Evolutionary conservation across 2,113 vertebrate genomes (phyloP), one percentile per base, ranked within the genome.

Genomic region (Rhinoptilus africanus): DNA sequence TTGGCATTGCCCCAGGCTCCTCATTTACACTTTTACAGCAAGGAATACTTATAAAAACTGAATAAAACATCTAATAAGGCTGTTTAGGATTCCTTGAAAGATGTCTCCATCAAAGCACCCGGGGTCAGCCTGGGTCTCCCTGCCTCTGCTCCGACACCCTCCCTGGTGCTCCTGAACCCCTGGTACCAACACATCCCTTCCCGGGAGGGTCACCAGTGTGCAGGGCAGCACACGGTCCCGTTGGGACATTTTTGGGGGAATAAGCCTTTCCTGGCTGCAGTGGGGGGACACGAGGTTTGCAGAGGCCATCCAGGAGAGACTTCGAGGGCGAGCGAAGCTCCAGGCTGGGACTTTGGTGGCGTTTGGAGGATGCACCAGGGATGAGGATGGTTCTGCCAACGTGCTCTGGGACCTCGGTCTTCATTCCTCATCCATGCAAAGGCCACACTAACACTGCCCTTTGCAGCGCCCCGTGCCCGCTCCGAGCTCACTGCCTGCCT

Each of bases 1-100:
- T 48, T 74, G 91, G 95, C 91, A n/a, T 51, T 27, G 93, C 97
- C 94, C 83, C 85, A 76, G 91, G 94, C 80, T 87, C 82, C 62
- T 96, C 77, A 74, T 94, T 92, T 93, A 48, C 73, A 89, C 57
- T 63, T 85, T 78, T 45, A 60, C 82, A 85, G 53, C 18, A 16
- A 88, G 82, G 72, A 59, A 73, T 80, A 11, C 69, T 94, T 94
- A 72, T 19, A 53, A 87, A 91, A 93, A 21, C 48, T 8, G 81
- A 85, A 86, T 93, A 75, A 96, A 94, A 84, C 66, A 75, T 95
- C 62, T 84, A 68, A 77, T 53, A 41, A 51, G 53, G 37, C 68
- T 64, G 43, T 59, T 84, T 79, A 30, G 91, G 87, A 18, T 62
- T 75, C 89, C 93, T 51, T 85, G 87, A 82, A 74, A 85, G 93